Conservation (phyloP, 2,888 invertebrate genomes). For the Hartigia nigra region DNA sequence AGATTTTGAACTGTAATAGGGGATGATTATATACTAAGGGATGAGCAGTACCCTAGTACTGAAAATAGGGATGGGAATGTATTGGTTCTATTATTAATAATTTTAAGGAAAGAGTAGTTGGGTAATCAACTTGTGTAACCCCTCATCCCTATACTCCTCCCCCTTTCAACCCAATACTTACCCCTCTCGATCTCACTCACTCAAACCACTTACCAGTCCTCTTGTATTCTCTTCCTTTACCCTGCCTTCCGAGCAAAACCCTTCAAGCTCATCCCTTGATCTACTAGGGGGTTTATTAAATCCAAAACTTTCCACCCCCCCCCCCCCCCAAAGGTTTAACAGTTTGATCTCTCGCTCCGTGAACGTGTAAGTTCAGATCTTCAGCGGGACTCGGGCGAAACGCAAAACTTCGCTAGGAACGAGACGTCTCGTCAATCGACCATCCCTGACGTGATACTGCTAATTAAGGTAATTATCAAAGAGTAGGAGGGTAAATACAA, state of each 20-base stretch:
- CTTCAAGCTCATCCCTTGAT: slow-evolving; percentile 22
- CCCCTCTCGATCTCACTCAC: background rate
- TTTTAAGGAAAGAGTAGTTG: slow-evolving; percentile 28
- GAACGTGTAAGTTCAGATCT: slow-evolving; percentile 22
- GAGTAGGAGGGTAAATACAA: background rate
- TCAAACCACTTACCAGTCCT: background rate
- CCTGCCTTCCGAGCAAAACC: slow-evolving; percentile 12
- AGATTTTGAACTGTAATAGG: background rate
- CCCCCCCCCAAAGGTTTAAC: slow-evolving; percentile 28
- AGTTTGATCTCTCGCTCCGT: slow-evolving; percentile 30
- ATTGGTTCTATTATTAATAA: slow-evolving; percentile 51
- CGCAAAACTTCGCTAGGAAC: background rate
- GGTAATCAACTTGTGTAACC: slow-evolving; percentile 42
- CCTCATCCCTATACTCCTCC: background rate
- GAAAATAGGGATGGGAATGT: slow-evolving; percentile 27
- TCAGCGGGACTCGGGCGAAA: background rate
- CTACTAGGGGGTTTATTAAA: slow-evolving; percentile 40
- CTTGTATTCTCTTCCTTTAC: background rate
- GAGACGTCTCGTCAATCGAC: slow-evolving; percentile 3
- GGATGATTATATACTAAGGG: background rate
- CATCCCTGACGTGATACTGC: slow-evolving; percentile 17
- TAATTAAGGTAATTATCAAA: slow-evolving; percentile 29
- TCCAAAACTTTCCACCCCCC: slow-evolving; percentile 38
- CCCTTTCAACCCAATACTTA: background rate
- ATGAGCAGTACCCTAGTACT: background rate